These are phyloP conservation scores for Pherbina coryleti DNA, from an alignment of 2,888 invertebrate genomes.

Conservation along the genomic window DNA sequence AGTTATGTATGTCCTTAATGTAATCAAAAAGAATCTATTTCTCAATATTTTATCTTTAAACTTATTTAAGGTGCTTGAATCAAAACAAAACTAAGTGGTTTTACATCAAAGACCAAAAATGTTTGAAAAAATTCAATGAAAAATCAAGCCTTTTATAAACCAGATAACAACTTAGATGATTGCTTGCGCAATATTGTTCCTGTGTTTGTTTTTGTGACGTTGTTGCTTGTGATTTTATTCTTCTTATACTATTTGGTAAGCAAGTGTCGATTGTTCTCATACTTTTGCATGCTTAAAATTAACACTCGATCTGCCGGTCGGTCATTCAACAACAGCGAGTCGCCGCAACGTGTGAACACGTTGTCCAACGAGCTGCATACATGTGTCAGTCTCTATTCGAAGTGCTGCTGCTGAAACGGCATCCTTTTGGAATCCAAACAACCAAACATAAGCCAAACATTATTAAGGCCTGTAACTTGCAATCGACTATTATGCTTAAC, in stretches of 20 bases:
- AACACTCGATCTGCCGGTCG: slow-evolving; percentile 45
- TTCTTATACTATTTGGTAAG: background rate
- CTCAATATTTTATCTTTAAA: too few relatives aligned
- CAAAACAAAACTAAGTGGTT: too few relatives aligned
- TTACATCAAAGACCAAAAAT: too few relatives aligned
- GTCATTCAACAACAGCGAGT: background rate
- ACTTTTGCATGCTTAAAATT: slow-evolving; percentile 50
- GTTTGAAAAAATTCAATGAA: too few relatives aligned
- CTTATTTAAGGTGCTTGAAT: too few relatives aligned
- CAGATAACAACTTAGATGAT: background rate
- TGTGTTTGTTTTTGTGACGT: background rate
- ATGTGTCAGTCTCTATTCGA: slow-evolving; percentile 64
- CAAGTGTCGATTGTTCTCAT: slow-evolving; percentile 50
- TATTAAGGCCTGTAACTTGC: background rate
- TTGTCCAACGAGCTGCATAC: slow-evolving; percentile 56
- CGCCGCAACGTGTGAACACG: slow-evolving; percentile 18
- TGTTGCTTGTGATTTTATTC: background rate
- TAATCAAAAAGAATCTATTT: too few relatives aligned
- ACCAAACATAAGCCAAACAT: background rate
- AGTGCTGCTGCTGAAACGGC: slow-evolving; percentile 44
- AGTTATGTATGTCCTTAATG: too few relatives aligned
- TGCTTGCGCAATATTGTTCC: background rate
- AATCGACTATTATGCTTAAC: slow-evolving; percentile 60
- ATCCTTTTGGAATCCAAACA: slow-evolving; percentile 44
- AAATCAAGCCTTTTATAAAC: too few relatives aligned